phyloP scores from a whole-genome alignment of 2,113 vertebrate genomes.

The Phaetusa simplex region DNA sequence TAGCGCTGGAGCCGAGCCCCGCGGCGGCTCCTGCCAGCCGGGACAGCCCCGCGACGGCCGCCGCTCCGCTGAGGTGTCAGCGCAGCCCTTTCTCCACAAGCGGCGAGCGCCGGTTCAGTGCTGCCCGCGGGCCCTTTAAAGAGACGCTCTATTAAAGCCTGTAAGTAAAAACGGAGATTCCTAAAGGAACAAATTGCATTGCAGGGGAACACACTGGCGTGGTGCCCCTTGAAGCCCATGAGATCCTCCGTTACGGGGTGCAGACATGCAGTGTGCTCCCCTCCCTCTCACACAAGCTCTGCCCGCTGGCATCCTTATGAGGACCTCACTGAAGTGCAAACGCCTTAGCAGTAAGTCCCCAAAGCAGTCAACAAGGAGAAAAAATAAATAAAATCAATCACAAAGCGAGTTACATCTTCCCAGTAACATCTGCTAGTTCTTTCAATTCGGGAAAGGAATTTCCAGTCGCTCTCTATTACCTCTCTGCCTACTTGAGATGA shows the following conservation, averaged over 20 bases:
- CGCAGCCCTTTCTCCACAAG: not conserved
- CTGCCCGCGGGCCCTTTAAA: no score
- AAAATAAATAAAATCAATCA: no score
- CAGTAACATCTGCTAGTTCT: not conserved
- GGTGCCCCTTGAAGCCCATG: rapidly evolving
- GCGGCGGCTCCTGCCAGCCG: not conserved
- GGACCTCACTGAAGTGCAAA: rapidly evolving
- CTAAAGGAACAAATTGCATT: rapidly evolving
- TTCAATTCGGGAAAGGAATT: not conserved
- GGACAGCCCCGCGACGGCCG: not conserved
- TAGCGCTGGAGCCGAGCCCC: not conserved
- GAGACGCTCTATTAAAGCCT: rapidly evolving
- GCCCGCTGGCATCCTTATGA: rapidly evolving
- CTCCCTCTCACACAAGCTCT: not conserved
- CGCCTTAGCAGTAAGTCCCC: rapidly evolving
- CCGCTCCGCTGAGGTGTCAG: not conserved
- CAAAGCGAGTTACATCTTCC: not conserved
- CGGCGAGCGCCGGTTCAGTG: not conserved
- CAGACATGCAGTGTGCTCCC: rapidly evolving
- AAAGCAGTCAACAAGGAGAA: not conserved
- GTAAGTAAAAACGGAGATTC: not conserved
- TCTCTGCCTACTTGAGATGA: not conserved
- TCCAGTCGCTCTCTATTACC: not conserved
- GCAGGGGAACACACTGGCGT: rapidly evolving
- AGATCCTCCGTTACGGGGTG: no score